A percentile compares a stretch with the other conserved stretches of the same genome.
Conservation (phyloP, 2,113 vertebrate genomes). For the Sander lucioperca region DNA sequence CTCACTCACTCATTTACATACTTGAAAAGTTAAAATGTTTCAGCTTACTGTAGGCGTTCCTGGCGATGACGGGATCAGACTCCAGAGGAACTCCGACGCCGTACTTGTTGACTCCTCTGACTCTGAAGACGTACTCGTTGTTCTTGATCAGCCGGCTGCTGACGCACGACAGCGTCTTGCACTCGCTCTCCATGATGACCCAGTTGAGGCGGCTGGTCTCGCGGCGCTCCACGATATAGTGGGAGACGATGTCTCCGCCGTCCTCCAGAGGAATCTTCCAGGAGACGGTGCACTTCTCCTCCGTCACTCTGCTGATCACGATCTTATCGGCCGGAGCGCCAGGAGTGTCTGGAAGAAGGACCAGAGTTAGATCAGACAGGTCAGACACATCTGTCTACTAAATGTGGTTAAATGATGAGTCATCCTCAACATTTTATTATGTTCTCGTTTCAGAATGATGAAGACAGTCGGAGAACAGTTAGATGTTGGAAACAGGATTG, state of each 20-base stretch:
- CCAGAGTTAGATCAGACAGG: background rate
- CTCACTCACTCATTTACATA: no score
- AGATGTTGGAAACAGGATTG: no score
- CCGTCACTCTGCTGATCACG: slow-evolving; percentile 92
- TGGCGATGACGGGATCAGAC: slow-evolving; percentile 91
- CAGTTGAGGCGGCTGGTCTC: slow-evolving; percentile 99
- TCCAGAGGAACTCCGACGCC: slow-evolving; percentile 93
- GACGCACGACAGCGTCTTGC: slow-evolving; percentile 92
- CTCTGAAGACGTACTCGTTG: slow-evolving; percentile 97
- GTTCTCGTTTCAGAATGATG: no score
- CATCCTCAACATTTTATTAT: no score
- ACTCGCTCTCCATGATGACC: slow-evolving; percentile 95
- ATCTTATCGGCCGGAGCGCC: slow-evolving; percentile 91
- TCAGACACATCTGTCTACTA: no score
- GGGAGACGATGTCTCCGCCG: slow-evolving; percentile 90
- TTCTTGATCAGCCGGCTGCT: slow-evolving; percentile 95
- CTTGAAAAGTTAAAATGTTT: no score
- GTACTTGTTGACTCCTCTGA: slow-evolving; percentile 96
- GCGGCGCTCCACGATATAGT: slow-evolving; percentile 95
- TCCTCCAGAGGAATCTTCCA: slow-evolving; percentile 96
- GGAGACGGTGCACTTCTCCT: slow-evolving; percentile 96
- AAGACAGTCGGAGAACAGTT: no score
- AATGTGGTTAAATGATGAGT: no score
- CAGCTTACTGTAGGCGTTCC: slow-evolving; percentile 96
- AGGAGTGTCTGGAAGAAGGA: slow-evolving; percentile 89